Percentiles rank a stretch among this genome's conserved stretches.
Conservation (phyloP, 35 echinoderm and acorn worm species). For the Heliocidaris tuberculata region DNA sequence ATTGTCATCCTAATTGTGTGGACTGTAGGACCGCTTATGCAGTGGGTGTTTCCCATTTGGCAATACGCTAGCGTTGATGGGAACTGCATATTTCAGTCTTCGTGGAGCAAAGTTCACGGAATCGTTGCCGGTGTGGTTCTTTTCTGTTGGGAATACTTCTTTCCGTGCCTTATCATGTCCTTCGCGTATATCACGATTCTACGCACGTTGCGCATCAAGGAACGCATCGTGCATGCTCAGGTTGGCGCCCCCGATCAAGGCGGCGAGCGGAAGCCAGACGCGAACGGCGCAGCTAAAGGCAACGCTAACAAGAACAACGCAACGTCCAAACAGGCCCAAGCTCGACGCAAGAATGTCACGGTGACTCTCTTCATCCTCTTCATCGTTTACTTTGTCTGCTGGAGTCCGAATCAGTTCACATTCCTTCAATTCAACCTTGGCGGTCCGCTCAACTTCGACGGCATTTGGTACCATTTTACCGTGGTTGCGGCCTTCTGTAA, state of each 20-base stretch:
- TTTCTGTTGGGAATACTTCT: slow-evolving; percentile 85
- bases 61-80: slow-evolving; percentile 16
- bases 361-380: slow-evolving; percentile 85
- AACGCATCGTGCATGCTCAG: slow-evolving; percentile 39
- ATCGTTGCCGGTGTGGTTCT: slow-evolving; percentile 55
- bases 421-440: slow-evolving; percentile 88
- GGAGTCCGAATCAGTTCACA: slow-evolving; percentile 88
- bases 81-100: slow-evolving; percentile 54
- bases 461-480: slow-evolving; percentile 80
- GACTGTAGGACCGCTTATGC: slow-evolving; percentile 70
- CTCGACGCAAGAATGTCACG: slow-evolving; percentile 71
- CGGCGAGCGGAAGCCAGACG: slow-evolving; percentile 15
- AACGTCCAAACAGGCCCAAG: slow-evolving; percentile 49
- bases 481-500: slow-evolving; percentile 80
- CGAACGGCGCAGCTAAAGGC: not conserved
- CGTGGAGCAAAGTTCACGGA: slow-evolving; percentile 58
- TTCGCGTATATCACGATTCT: slow-evolving; percentile 78
- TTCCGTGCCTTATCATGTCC: slow-evolving; percentile 77
- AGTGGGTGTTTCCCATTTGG: slow-evolving; percentile 77
- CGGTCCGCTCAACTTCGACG: slow-evolving; percentile 70
- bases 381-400: slow-evolving; percentile 77
- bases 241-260: slow-evolving; percentile 21
- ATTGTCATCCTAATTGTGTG: slow-evolving; percentile 50
- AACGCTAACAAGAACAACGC: not conserved
- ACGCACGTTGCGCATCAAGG: slow-evolving; percentile 62